These are phyloP conservation scores for Boulengeromyrus knoepffleri DNA, from an alignment of 2,113 vertebrate genomes.

Conservation along the genomic window DNA sequence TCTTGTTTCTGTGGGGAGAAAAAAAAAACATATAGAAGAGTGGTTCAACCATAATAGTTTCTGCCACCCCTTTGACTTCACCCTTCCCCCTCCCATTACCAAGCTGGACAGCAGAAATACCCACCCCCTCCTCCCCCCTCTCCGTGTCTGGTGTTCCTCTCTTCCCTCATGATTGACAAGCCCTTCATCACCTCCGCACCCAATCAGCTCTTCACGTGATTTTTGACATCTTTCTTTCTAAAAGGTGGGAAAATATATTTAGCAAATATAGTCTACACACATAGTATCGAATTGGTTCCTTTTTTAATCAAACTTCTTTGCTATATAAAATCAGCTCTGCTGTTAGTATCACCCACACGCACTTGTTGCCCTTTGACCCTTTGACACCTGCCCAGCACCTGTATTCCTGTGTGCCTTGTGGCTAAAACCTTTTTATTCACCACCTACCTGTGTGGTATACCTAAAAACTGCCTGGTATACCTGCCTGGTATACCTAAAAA, in stretches of 20 bases:
- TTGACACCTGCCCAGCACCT: background rate
- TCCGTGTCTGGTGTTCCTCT: background rate
- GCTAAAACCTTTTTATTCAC: background rate
- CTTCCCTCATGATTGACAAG: background rate
- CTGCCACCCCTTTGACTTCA: slow-evolving; percentile 9
- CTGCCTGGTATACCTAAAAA: too few species aligned
- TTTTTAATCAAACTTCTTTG: background rate
- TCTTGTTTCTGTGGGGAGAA: slow-evolving; percentile 61
- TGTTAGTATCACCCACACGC: background rate
- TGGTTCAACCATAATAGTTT: slow-evolving; percentile 27
- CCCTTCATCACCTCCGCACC: background rate
- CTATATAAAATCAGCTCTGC: background rate
- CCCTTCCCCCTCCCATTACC: background rate
- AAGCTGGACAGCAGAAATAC: background rate
- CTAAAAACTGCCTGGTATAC: too few species aligned
- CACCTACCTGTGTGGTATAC: background rate
- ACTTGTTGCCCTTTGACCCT: background rate
- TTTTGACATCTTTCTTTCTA: background rate
- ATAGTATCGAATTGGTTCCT: background rate
- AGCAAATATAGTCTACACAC: background rate
- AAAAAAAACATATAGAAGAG: slow-evolving; percentile 35
- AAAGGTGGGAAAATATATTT: background rate
- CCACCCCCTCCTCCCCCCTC: background rate
- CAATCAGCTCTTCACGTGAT: background rate
- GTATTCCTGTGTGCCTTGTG: background rate